Base-by-base conservation (phyloP, 2,113 vertebrate species). In the Egretta garzetta region DNA sequence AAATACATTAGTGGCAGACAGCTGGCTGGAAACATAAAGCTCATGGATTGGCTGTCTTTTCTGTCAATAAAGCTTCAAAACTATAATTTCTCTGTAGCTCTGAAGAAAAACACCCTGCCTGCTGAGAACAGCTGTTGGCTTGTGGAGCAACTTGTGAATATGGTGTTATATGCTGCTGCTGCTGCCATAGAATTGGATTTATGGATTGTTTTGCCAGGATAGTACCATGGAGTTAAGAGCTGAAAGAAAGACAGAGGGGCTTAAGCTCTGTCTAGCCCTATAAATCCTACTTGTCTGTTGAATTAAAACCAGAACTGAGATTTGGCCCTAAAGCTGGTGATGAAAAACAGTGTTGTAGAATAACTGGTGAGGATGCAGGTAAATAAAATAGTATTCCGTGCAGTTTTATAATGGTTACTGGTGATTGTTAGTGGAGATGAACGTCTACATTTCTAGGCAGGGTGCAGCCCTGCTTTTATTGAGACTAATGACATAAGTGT, bases 281-380 rank as follows among this genome's bases (percentile, higher is more conserved):
- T 82, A 80, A 83, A 72, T 94, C 49, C 87, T 83, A 12, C 53
- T 64, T 73, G 35, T 64, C 45, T 75, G 4, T 52, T 68, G 81
- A 92, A 93, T 90, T 64, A 73, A 96, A 93, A 64, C 59, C 76
- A 92, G 86, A 72, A 33, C 52, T 14, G 75, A 91, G 72, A 28
- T 47, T 83, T 93, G 63, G 20, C 76, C 35, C 43, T 41, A 37
- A 88, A 76, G 30, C 35, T 62, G 53, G 33, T 73, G 63, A 24
- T 83, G 80, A 60, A 86, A 75, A 89, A 3, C 59, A n/a, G 18
- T 15, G 30, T 52, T 62, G 39, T 33, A 77, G 39, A 47, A 30
- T 28, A 74, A 47, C 37, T 67, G 33, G 82, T 74, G 68, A 74
- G 47, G n/a, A 41, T 17, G 14, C 39, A 67, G 50, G 76, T 86